phyloP scores from a whole-genome alignment of 2,797 vertebrate species.

The Spatula versicolor region DNA sequence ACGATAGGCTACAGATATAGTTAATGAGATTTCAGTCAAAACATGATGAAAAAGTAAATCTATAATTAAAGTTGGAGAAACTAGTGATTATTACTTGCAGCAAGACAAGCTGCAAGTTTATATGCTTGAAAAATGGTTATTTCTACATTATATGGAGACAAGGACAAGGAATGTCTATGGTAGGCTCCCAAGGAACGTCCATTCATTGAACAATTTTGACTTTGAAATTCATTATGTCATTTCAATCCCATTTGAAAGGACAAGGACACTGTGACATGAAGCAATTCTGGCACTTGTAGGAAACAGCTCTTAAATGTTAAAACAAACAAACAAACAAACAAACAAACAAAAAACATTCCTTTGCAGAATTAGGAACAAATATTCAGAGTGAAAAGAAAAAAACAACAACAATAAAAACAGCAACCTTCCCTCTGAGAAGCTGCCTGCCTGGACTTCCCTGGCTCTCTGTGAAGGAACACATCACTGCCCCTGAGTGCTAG shows the following conservation, averaged over 20 bases:
- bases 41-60: background rate
- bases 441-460: background rate
- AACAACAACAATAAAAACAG: background rate
- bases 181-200: background rate
- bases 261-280: background rate
- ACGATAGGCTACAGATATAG: background rate
- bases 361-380: background rate
- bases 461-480: background rate
- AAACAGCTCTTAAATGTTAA: background rate
- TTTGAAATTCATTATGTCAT: background rate
- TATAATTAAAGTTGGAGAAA: background rate
- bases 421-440: background rate
- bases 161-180: background rate
- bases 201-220: background rate
- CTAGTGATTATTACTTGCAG: background rate
- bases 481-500: background rate
- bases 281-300: background rate
- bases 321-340: too few relatives aligned
- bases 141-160: background rate
- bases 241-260: background rate
- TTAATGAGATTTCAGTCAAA: background rate
- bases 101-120: background rate
- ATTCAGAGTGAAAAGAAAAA: background rate
- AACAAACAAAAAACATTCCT: background rate
- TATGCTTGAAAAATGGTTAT: background rate